Base-by-base conservation (phyloP, 2,888 invertebrate species). In the Sialis fuliginosa region DNA sequence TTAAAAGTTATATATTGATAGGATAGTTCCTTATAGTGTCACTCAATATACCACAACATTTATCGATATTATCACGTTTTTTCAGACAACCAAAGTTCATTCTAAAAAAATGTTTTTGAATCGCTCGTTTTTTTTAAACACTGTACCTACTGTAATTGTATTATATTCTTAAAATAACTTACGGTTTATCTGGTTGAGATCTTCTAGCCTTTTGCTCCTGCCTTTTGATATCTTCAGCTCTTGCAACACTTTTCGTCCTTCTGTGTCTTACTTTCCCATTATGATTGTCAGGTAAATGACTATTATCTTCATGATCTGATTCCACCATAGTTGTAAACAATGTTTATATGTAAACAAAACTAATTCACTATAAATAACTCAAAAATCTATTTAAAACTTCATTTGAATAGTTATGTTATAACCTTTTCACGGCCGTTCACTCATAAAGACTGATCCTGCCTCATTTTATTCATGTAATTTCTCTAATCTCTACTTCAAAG, bases 101-200 rank as follows among this genome's bases (percentile, higher is more conserved):
- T 39, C 5, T 13, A 39, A 39, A 35, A 10, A 10, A 39, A 39
- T 39, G 39, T 6, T n/a, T 39, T 39, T 39, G 10, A 35, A 22
- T 22, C 22, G 22, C 22, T 22, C 22, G 22, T 22, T 22, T 22
- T 22, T 22, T 22, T 22, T 22, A 22, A 22, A 22, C n/a, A n/a
- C n/a, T n/a, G n/a, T n/a, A n/a, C n/a, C 22, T 22, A 22, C 22
- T 22, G n/a, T n/a, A n/a, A 37, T 37, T 7, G 5, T 6, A 37
- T 48, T 13, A 39, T 35, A 35, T 31, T 37, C 39, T 42, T 51
- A 7, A 30, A 40, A 51, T 48, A 50, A 73, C 84, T 79, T 69
- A 91, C 91, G 91, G 88, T 68, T 80, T 84, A 68, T 91, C 91
- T 10, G 83, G 80, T 58, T 91, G 89, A 22, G 75, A 74, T 62